Evolutionary conservation across 2,113 vertebrate species (phyloP).

Genomic region (Merops nubicus): DNA sequence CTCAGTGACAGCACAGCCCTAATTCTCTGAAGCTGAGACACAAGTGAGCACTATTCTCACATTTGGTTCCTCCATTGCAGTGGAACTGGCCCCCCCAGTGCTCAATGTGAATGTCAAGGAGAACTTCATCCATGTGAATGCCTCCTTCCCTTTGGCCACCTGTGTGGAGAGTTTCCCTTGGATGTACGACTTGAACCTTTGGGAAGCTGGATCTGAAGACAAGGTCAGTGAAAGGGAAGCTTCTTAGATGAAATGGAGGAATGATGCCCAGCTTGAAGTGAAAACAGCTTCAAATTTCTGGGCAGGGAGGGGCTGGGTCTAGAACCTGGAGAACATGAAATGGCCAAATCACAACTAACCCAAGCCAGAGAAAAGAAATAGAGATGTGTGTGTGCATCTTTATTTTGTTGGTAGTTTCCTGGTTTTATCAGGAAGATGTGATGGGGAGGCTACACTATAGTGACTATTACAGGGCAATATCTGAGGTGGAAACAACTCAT

Average conservation of each 20-base stretch:
- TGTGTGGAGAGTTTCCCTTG: constrained; percentile 25
- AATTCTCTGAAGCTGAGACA: neutral
- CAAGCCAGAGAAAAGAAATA: neutral
- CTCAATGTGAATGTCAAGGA: neutral
- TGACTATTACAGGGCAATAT: neutral
- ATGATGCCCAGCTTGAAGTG: neutral
- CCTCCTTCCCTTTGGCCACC: constrained; percentile 37
- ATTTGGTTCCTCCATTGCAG: neutral
- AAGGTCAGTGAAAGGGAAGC: neutral
- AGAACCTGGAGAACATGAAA: neutral
- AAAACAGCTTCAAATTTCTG: neutral
- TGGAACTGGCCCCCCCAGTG: constrained; percentile 52
- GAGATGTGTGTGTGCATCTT: neutral
- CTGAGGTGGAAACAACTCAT: neutral
- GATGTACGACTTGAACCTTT: constrained; percentile 40
- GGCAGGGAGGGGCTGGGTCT: neutral
- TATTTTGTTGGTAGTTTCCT: neutral
- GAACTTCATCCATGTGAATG: neutral
- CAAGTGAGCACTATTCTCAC: neutral
- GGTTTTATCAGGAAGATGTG: neutral
- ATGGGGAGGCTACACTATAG: neutral
- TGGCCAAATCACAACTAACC: neutral
- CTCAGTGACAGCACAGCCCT: neutral
- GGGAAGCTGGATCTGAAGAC: constrained; percentile 42
- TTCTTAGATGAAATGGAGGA: neutral